These are phyloP conservation scores for Pterobdella sp. DNA, from an alignment of 2,888 invertebrate genomes.

Conservation along the genomic window DNA sequence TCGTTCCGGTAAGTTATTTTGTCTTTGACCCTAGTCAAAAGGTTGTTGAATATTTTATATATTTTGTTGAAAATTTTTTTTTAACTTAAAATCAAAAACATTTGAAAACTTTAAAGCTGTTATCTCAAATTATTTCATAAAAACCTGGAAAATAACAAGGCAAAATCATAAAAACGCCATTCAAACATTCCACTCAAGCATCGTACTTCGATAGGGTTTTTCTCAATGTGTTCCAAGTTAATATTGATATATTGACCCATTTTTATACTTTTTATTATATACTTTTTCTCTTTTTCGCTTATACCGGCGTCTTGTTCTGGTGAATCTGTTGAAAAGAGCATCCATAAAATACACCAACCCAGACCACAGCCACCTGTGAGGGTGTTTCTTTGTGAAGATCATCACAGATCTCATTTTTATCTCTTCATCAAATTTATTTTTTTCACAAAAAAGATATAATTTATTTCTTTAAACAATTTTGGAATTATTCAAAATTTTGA, in stretches of 20 bases:
- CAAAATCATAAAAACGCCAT: too few species aligned
- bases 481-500: neutral
- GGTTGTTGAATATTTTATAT: too few species aligned
- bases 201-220: too few species aligned
- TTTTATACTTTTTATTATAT: conserved; percentile 25
- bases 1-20: too few species aligned
- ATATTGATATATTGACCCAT: neutral
- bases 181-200: too few species aligned
- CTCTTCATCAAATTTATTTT: neutral
- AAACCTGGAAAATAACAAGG: too few species aligned
- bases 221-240: too few species aligned
- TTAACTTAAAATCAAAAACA: too few species aligned
- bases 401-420: neutral
- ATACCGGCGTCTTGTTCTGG: conserved; percentile 31
- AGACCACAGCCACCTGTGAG: conserved; percentile 27
- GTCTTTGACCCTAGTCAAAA: too few species aligned
- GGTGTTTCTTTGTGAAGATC: neutral
- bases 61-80: too few species aligned
- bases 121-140: too few species aligned
- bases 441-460: neutral
- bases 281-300: conserved; percentile 26
- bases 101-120: too few species aligned
- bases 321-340: conserved; percentile 28
- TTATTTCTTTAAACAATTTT: neutral
- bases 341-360: conserved; percentile 33